These are phyloP conservation scores for Petrophora chlorosata DNA, from an alignment of 2,888 invertebrate species.

Conservation along the genomic window DNA sequence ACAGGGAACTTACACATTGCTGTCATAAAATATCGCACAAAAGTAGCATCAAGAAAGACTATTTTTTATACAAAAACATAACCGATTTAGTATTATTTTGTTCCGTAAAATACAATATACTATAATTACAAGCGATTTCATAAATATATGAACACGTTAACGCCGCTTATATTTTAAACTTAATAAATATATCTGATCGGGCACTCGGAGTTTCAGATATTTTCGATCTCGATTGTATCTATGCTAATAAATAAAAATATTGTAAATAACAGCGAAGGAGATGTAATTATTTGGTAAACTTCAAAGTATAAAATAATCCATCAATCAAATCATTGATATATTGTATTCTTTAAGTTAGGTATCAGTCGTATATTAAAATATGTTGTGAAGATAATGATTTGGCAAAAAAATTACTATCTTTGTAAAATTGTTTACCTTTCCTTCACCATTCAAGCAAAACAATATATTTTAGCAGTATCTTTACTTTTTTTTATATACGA, in stretches of 20 bases:
- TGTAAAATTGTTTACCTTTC: too few relatives aligned
- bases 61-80: slow-evolving; percentile 1
- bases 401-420: too few relatives aligned
- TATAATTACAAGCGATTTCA: slow-evolving; percentile 14
- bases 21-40: background rate
- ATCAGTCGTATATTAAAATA: slow-evolving; percentile 5
- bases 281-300: slow-evolving; percentile 13
- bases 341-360: slow-evolving; percentile 5
- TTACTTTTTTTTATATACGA: slow-evolving; percentile 28
- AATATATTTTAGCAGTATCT: too few relatives aligned
- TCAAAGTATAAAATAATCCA: slow-evolving; percentile 9
- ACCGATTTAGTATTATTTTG: background rate
- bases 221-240: slow-evolving; percentile 22
- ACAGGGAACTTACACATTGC: background rate
- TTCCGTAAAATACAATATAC: background rate
- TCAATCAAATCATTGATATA: slow-evolving; percentile 9
- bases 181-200: background rate
- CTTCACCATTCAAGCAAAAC: too few relatives aligned
- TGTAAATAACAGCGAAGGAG: slow-evolving; percentile 16
- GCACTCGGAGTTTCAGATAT: slow-evolving; percentile 14
- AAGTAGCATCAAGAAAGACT: background rate
- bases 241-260: slow-evolving; percentile 10
- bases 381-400: too few relatives aligned
- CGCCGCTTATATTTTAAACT: background rate
- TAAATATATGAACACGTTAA: slow-evolving; percentile 19